Evolutionary conservation across 2,888 invertebrate genomes (phyloP).

Genomic region (Meteorus colon): DNA sequence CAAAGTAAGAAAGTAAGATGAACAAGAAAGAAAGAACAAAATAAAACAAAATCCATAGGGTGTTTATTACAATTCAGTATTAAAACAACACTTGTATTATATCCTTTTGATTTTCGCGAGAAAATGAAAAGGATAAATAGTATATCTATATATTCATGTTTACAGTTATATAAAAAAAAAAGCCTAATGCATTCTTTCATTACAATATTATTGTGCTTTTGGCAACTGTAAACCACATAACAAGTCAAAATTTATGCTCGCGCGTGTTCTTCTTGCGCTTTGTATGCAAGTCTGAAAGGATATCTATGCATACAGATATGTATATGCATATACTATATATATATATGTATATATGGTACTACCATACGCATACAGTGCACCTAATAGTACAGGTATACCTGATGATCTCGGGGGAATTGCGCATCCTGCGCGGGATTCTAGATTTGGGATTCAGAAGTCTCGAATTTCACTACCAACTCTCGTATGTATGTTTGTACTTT

Average conservation of each 20-base stretch:
- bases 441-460: constrained; percentile 42
- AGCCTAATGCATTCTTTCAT: not conserved
- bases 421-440: constrained; percentile 37
- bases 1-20: not conserved
- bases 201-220: not conserved
- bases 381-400: constrained; percentile 35
- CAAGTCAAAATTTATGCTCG: constrained; percentile 45
- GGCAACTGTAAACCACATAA: not conserved
- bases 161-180: not conserved
- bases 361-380: not conserved
- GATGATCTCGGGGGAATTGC: constrained; percentile 36
- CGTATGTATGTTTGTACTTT: constrained; percentile 16
- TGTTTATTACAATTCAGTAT: constrained; percentile 7
- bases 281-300: constrained; percentile 43
- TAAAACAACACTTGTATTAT: constrained; percentile 12
- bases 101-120: constrained; percentile 12
- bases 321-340: not conserved
- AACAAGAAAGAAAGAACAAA: not conserved
- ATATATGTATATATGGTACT: not conserved
- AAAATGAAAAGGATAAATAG: not conserved
- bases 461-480: constrained; percentile 30
- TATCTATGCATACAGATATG: constrained; percentile 5
- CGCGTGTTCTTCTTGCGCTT: constrained; percentile 46
- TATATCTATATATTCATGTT: not conserved
- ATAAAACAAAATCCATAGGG: not conserved